Conservation (phyloP, 2,113 vertebrate genomes). For the Cyphomyrus plagiostoma region DNA sequence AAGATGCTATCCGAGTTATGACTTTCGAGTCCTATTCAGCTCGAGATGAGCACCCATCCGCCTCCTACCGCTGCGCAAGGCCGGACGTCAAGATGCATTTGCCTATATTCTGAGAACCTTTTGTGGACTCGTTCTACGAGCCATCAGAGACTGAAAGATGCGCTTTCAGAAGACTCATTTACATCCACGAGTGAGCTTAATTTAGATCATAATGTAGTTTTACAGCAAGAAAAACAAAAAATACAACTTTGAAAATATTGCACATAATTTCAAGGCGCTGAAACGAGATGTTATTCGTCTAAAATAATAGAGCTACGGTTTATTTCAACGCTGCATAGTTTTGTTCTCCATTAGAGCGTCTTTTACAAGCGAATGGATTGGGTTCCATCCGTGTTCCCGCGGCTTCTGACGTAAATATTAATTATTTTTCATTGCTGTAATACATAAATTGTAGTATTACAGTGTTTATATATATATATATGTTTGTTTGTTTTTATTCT, state of each 20-base stretch:
- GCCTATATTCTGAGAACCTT: not conserved
- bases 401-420: not conserved
- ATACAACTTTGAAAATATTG: not conserved
- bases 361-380: not conserved
- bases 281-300: not conserved
- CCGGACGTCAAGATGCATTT: not conserved
- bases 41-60: slow-evolving; percentile 51
- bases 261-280: not conserved
- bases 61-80: slow-evolving; percentile 36
- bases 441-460: not conserved
- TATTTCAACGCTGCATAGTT: not conserved
- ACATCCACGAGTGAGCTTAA: not conserved
- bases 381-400: not conserved
- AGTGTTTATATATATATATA: too few relatives aligned
- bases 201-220: not conserved
- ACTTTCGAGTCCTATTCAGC: slow-evolving; percentile 75
- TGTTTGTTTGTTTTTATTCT: not conserved
- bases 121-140: not conserved
- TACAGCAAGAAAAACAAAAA: not conserved
- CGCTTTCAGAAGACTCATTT: not conserved
- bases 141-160: not conserved
- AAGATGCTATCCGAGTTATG: slow-evolving; percentile 64
- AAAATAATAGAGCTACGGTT: not conserved
- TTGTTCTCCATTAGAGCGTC: not conserved
- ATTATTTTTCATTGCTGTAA: not conserved